These are phyloP conservation scores for Myotis davidii DNA, from an alignment of 2,113 vertebrate genomes.

Conservation along the genomic window DNA sequence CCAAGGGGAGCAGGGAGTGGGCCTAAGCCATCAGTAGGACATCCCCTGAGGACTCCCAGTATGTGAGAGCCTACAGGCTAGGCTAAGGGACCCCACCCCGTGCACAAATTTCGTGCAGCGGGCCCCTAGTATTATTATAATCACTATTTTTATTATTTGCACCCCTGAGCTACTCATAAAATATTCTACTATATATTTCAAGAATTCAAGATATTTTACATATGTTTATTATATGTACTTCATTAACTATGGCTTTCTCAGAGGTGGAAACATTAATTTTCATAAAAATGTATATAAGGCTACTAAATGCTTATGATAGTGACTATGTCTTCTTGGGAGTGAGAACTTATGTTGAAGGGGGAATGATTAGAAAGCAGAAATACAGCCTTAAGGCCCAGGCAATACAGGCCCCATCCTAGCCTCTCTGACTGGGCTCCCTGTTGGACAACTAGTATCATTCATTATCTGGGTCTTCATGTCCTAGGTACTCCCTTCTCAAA, in stretches of 20 bases:
- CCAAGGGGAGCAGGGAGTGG: too few species aligned
- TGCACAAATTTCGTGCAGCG: too few species aligned
- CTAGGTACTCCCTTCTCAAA: neutral
- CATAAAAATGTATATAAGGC: neutral
- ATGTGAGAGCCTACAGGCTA: too few species aligned
- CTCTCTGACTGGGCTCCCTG: neutral
- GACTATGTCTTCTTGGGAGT: neutral
- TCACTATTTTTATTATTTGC: constrained; percentile 21
- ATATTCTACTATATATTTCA: constrained; percentile 6
- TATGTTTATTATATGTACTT: neutral
- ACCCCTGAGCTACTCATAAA: neutral
- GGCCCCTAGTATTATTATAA: neutral
- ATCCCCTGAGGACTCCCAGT: too few species aligned
- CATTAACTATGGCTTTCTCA: neutral
- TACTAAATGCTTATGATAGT: neutral
- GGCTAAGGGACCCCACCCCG: too few species aligned
- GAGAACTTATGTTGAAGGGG: neutral
- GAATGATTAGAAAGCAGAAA: neutral
- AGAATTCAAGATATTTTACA: neutral
- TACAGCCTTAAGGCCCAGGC: neutral
- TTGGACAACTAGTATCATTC: neutral
- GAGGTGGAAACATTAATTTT: neutral
- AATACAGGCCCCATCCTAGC: neutral
- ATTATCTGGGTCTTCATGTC: neutral
- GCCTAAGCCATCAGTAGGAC: too few species aligned